Conservation (phyloP, 1,140 invertebrate species). For the Drosophila leontia region DNA sequence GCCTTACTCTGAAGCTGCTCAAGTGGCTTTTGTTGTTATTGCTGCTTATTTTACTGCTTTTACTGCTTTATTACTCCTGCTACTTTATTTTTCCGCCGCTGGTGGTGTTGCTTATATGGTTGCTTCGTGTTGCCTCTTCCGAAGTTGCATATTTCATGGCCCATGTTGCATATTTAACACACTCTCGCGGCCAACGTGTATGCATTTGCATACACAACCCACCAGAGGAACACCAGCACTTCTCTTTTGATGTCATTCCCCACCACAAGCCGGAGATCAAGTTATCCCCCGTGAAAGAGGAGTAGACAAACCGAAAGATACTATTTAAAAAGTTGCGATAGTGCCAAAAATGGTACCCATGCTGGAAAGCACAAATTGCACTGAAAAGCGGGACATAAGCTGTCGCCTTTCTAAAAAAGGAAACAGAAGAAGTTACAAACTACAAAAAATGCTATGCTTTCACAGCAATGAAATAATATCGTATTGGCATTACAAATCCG, state of each 20-base stretch:
- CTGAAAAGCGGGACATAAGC: slow-evolving; percentile 33
- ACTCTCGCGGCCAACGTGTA: slow-evolving; percentile 38
- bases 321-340: slow-evolving; percentile 18
- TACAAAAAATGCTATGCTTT: slow-evolving; percentile 44
- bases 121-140: slow-evolving; percentile 4
- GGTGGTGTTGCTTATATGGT: neutral
- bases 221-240: neutral
- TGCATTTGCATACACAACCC: slow-evolving; percentile 57
- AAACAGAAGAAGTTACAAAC: slow-evolving; percentile 15
- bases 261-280: slow-evolving; percentile 20
- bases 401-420: slow-evolving; percentile 74
- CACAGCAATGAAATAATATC: slow-evolving; percentile 26
- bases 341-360: slow-evolving; percentile 55
- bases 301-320: neutral
- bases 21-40: neutral
- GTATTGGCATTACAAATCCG: neutral
- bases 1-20: neutral
- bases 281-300: neutral
- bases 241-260: neutral
- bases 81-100: neutral
- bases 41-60: neutral
- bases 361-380: slow-evolving; percentile 41
- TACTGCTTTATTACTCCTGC: neutral
- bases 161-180: slow-evolving; percentile 55
- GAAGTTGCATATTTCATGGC: slow-evolving; percentile 60